phyloP scores from a whole-genome alignment of 2,797 vertebrate species.

The Megaceryle alcyon region DNA sequence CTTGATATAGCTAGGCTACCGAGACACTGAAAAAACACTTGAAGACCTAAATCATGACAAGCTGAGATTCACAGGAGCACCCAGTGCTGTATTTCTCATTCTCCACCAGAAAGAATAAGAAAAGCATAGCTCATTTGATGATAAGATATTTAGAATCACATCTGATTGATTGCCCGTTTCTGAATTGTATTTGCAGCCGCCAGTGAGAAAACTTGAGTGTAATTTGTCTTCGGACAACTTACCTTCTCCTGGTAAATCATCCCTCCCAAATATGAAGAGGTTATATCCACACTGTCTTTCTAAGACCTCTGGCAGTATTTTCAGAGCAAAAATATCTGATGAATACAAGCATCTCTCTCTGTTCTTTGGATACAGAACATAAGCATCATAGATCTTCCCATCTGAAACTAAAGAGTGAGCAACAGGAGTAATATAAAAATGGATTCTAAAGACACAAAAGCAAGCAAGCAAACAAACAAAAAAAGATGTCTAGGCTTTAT shows the following conservation, averaged over 20 bases:
- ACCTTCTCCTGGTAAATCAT: conserved; percentile 89
- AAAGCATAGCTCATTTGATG: neutral
- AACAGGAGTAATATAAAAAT: neutral
- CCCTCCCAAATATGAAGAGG: conserved; percentile 89
- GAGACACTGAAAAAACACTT: neutral
- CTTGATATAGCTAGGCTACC: neutral
- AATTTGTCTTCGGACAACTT: conserved; percentile 1
- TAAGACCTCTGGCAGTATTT: conserved; percentile 86
- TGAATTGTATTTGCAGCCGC: neutral
- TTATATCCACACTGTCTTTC: conserved; percentile 89
- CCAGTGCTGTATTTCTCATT: neutral
- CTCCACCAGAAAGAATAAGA: neutral
- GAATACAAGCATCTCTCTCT: conserved; percentile 69
- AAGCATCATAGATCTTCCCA: conserved; percentile 90
- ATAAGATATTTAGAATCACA: neutral
- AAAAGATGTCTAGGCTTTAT: neutral
- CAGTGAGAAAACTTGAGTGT: neutral
- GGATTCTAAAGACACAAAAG: neutral
- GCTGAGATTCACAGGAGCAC: neutral
- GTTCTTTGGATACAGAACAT: conserved; percentile 85
- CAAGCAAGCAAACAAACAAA: neutral
- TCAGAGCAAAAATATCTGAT: conserved; percentile 85
- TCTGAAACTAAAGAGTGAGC: conserved; percentile 80
- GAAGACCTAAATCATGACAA: neutral
- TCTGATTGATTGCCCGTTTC: neutral